phyloP scores from a whole-genome alignment of 2,888 invertebrate species.

The Fragum sueziense region DNA sequence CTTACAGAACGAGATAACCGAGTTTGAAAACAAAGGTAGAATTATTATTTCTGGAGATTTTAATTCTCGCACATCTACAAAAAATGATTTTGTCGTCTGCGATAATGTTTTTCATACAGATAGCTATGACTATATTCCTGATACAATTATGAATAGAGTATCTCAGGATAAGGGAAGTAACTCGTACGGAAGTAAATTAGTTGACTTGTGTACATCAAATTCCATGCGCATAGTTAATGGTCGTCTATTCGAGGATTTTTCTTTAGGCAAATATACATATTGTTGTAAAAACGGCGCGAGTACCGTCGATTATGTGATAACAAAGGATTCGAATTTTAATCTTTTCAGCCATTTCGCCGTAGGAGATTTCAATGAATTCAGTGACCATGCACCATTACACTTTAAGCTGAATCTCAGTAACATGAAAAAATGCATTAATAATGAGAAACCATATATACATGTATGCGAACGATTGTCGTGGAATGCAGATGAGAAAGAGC shows the following conservation, averaged over 20 bases:
- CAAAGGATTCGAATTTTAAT: background rate
- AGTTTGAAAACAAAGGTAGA: background rate
- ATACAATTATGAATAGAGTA: background rate
- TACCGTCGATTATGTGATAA: background rate
- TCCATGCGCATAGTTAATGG: background rate
- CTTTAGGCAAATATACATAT: background rate
- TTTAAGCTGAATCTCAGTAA: background rate
- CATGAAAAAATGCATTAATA: no score
- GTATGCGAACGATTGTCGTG: background rate
- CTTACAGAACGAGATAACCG: background rate
- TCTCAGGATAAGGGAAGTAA: constrained; percentile 6
- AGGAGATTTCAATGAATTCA: background rate
- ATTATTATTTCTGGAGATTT: constrained; percentile 1
- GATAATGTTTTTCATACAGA: background rate
- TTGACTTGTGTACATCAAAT: background rate
- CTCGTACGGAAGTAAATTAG: background rate
- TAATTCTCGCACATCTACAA: background rate
- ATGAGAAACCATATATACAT: no score
- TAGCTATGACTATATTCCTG: background rate
- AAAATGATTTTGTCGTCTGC: background rate
- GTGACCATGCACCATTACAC: background rate
- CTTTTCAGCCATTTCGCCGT: background rate
- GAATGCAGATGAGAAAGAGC: background rate
- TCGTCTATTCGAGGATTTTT: background rate
- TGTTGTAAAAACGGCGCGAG: background rate